These are phyloP conservation scores for Homarus americanus DNA, from an alignment of 1,140 invertebrate genomes.

Conservation along the genomic window DNA sequence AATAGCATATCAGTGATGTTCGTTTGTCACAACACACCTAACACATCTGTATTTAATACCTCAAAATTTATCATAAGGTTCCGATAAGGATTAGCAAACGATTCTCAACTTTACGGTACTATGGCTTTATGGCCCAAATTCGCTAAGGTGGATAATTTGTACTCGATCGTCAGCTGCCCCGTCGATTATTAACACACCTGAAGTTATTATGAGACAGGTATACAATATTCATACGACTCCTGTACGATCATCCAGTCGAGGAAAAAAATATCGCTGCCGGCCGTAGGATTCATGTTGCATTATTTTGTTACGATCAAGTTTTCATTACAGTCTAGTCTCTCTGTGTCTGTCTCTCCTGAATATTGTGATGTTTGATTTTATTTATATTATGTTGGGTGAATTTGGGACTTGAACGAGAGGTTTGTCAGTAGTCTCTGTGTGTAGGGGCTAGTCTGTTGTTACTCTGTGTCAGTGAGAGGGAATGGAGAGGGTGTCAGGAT, in stretches of 20 bases:
- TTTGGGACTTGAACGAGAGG: no score
- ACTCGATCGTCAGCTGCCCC: background rate
- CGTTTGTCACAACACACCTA: conserved; percentile 17
- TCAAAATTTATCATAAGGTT: conserved; percentile 2
- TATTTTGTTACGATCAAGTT: no score
- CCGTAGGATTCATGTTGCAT: conserved; percentile 17
- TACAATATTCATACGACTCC: conserved; percentile 11
- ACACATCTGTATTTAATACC: conserved; percentile 28
- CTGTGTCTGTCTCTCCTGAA: no score
- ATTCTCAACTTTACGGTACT: background rate
- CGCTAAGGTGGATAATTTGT: background rate
- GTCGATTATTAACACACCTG: conserved; percentile 30
- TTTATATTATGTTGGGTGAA: no score
- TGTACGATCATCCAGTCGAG: conserved; percentile 32
- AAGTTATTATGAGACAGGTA: conserved; percentile 8
- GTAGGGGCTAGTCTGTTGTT: no score
- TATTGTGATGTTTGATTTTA: no score
- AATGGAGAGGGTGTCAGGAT: no score
- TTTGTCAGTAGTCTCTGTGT: no score
- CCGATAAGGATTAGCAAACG: background rate
- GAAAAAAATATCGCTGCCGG: conserved; percentile 19
- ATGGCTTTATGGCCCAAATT: background rate
- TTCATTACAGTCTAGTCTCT: no score
- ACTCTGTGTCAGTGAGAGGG: no score
- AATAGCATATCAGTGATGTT: conserved; percentile 21